phyloP scores from a whole-genome alignment of 2,888 invertebrate genomes.

The Thymelicus sylvestris region DNA sequence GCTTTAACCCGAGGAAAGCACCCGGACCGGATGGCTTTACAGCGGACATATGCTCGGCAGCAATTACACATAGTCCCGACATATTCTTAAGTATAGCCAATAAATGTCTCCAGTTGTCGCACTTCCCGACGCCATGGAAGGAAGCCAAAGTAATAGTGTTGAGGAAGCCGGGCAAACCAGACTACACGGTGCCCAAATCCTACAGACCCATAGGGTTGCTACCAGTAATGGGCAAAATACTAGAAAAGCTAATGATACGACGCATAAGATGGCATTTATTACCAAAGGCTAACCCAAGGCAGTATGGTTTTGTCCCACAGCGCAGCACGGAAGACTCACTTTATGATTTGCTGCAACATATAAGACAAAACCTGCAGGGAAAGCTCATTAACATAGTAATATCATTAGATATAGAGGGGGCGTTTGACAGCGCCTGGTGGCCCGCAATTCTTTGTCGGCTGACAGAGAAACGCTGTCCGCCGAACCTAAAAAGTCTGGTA shows the following conservation, averaged over 20 bases:
- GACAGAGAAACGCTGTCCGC: background rate
- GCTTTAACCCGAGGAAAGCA: background rate
- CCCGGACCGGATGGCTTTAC: background rate
- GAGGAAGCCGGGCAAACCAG: conserved; percentile 3
- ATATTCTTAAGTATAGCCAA: background rate
- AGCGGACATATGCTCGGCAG: background rate
- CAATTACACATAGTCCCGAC: background rate
- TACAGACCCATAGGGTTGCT: conserved; percentile 11
- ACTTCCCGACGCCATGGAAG: background rate
- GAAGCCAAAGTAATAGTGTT: background rate
- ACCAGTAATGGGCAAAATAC: conserved; percentile 18
- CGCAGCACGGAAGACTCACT: conserved; percentile 21
- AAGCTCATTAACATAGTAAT: background rate
- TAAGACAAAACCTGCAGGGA: background rate
- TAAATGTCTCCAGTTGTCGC: background rate
- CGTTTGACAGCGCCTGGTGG: conserved; percentile 9
- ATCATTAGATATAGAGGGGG: conserved; percentile 7
- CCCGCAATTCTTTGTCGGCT: background rate
- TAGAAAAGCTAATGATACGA: conserved; percentile 22
- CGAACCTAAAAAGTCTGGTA: no score
- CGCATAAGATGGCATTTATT: conserved; percentile 16
- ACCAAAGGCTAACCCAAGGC: no score
- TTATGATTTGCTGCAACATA: conserved; percentile 5
- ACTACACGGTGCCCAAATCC: conserved; percentile 1
- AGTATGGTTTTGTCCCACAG: background rate